Evolutionary conservation across 2,888 invertebrate species (phyloP).

Genomic region (Agrotis segetum): DNA sequence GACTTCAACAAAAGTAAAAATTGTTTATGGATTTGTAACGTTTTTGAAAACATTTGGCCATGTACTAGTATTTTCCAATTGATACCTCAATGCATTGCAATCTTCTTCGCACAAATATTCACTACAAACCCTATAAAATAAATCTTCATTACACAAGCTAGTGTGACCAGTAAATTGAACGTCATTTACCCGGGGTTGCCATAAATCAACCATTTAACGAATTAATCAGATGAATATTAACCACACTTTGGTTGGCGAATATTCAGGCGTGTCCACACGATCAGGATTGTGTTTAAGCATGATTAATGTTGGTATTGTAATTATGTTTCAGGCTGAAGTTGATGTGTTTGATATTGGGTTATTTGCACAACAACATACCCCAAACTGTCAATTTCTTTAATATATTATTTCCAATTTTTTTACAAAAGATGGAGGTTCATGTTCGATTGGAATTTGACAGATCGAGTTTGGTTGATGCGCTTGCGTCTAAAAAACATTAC

Average conservation of each 20-base stretch:
- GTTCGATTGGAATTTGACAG: too few relatives aligned
- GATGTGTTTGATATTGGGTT: neutral
- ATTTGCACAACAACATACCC: neutral
- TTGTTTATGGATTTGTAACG: too few relatives aligned
- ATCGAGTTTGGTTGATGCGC: too few relatives aligned
- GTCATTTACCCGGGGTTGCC: conserved; percentile 51
- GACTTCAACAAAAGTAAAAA: too few relatives aligned
- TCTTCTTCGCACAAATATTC: conserved; percentile 2
- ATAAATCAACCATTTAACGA: conserved; percentile 68
- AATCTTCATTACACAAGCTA: conserved; percentile 52
- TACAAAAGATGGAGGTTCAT: too few relatives aligned
- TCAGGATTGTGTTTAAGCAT: conserved; percentile 44
- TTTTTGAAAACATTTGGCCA: too few relatives aligned
- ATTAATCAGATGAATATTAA: conserved; percentile 70
- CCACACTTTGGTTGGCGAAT: conserved; percentile 60
- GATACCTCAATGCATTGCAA: too few relatives aligned
- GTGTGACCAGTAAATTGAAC: conserved; percentile 60
- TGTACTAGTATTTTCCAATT: too few relatives aligned
- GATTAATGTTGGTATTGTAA: conserved; percentile 59
- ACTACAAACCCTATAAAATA: conserved; percentile 30
- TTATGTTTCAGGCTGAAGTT: conserved; percentile 35
- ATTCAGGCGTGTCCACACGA: conserved; percentile 49
- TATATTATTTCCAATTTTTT: too few relatives aligned
- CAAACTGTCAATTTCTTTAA: too few relatives aligned
- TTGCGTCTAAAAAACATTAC: too few relatives aligned